Evolutionary conservation across 2,113 vertebrate genomes (phyloP).

Genomic region (Eira barbara): DNA sequence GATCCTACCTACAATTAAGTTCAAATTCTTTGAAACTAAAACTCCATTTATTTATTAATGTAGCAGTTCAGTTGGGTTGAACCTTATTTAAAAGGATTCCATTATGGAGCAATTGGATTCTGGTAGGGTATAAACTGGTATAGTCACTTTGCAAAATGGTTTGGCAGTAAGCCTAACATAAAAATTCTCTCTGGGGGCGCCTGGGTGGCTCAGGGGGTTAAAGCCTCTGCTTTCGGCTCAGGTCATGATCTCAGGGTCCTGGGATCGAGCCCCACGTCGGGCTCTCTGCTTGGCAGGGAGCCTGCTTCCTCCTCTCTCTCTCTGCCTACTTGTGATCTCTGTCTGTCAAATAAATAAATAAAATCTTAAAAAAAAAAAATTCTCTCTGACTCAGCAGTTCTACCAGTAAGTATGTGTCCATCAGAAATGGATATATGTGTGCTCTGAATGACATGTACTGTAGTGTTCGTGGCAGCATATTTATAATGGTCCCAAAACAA

Average conservation of each 20-base stretch:
- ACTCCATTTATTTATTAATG: background rate
- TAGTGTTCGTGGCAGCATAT: background rate
- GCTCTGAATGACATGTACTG: background rate
- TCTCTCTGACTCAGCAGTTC: background rate
- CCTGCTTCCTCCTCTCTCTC: no score
- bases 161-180: background rate
- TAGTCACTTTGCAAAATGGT: background rate
- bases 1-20: background rate
- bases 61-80: background rate
- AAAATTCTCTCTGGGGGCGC: background rate
- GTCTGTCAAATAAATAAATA: no score
- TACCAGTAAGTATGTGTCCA: background rate
- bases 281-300: no score
- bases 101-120: background rate
- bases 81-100: background rate
- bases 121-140: background rate
- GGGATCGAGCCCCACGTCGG: no score
- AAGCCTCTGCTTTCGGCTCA: no score
- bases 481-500: background rate
- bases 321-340: no score
- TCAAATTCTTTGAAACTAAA: constrained; percentile 9
- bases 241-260: no score
- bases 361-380: no score
- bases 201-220: no score
- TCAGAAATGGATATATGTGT: background rate